phyloP scores from a whole-genome alignment of 2,888 invertebrate genomes.

The Ophion ellenae region DNA sequence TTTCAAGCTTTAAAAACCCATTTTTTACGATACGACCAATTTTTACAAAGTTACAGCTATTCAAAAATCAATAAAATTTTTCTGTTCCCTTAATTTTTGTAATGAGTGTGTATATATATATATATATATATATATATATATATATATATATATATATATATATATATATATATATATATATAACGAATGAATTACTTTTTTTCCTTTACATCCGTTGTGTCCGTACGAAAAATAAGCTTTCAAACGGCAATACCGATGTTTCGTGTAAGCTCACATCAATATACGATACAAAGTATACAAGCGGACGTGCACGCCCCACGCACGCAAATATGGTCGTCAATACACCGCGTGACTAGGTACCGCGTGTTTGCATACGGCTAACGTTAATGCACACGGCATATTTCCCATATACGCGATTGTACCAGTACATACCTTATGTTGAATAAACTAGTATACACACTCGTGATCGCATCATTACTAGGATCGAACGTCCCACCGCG shows the following conservation, averaged over 20 bases:
- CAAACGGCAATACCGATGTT: neutral
- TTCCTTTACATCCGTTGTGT: conserved; percentile 15
- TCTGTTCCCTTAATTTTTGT: too few species aligned
- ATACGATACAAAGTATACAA: conserved; percentile 19
- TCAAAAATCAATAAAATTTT: too few species aligned
- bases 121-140: too few species aligned
- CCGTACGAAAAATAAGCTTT: conserved; percentile 27
- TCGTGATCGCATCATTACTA: conserved; percentile 36
- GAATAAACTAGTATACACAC: conserved; percentile 48
- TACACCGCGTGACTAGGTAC: conserved; percentile 52
- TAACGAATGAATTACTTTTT: conserved; percentile 28
- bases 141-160: too few species aligned
- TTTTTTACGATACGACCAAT: too few species aligned
- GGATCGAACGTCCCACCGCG: neutral
- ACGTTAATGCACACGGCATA: conserved; percentile 56
- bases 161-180: neutral
- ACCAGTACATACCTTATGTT: conserved; percentile 36
- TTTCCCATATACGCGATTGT: conserved; percentile 14
- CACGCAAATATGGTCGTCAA: conserved; percentile 42
- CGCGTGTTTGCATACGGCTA: conserved; percentile 54
- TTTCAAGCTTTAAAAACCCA: too few species aligned
- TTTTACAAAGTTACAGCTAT: too few species aligned
- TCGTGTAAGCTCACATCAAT: neutral
- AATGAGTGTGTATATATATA: too few species aligned
- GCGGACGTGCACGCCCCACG: conserved; percentile 11